phyloP scores from a whole-genome alignment of 2,888 invertebrate species.

The Ligdia adustata region DNA sequence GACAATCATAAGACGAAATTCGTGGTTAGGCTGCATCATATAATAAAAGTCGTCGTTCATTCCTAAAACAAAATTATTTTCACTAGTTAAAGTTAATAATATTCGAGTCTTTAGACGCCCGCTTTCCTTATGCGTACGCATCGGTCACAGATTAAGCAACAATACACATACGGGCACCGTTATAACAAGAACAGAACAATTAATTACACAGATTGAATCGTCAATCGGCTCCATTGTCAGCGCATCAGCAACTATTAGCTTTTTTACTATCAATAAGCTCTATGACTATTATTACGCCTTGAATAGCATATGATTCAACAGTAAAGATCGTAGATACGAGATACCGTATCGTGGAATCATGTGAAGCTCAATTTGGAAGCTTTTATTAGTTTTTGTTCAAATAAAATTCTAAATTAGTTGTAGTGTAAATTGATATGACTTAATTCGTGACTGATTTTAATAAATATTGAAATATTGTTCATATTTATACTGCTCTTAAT shows the following conservation, averaged over 20 bases:
- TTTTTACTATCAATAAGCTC: slow-evolving; percentile 44
- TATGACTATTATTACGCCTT: slow-evolving; percentile 32
- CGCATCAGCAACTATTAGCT: slow-evolving; percentile 44
- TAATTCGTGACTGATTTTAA: too few species aligned
- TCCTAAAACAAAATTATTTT: too few species aligned
- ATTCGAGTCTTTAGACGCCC: neutral
- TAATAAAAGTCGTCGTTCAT: too few species aligned
- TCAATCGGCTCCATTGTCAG: slow-evolving; percentile 62
- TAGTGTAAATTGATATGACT: too few species aligned
- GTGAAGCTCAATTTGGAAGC: slow-evolving; percentile 1
- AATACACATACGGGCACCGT: slow-evolving; percentile 53
- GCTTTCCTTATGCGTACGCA: slow-evolving; percentile 37
- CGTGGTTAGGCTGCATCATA: too few species aligned
- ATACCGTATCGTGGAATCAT: slow-evolving; percentile 10
- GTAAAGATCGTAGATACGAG: slow-evolving; percentile 23
- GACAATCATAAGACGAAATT: too few species aligned
- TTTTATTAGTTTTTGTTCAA: slow-evolving; percentile 7
- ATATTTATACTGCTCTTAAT: too few species aligned
- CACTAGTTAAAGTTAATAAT: too few species aligned
- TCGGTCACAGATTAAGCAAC: slow-evolving; percentile 40
- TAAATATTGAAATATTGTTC: too few species aligned
- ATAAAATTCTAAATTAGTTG: slow-evolving; percentile 5
- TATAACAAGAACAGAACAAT: slow-evolving; percentile 60
- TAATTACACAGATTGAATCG: slow-evolving; percentile 68
- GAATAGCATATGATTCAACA: slow-evolving; percentile 31